Percentiles rank a stretch among this genome's conserved stretches.
These are phyloP conservation scores for Coregonus sp. DNA, from an alignment of 2,797 vertebrate genomes.

Conservation along the genomic window DNA sequence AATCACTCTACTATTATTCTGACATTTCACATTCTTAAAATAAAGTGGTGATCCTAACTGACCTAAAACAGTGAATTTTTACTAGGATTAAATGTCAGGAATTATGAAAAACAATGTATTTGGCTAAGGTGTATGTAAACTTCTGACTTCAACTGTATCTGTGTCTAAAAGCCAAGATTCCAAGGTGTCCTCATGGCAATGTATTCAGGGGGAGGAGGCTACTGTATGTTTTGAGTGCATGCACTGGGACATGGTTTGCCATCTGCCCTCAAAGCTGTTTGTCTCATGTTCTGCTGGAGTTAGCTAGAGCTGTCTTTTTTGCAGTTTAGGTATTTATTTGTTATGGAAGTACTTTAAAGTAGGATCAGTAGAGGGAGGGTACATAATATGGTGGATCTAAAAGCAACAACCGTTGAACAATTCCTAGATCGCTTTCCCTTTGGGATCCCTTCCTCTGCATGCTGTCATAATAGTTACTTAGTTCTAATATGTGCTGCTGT, in stretches of 20 bases:
- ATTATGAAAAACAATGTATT: too few relatives aligned
- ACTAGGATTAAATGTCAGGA: too few relatives aligned
- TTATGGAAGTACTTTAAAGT: constrained; percentile 32
- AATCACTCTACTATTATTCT: too few relatives aligned
- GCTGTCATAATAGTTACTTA: constrained; percentile 37
- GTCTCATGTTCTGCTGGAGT: constrained; percentile 13
- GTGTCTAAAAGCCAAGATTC: constrained; percentile 14
- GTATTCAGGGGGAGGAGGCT: not conserved
- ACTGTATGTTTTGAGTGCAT: constrained; percentile 5
- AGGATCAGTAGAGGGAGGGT: constrained; percentile 4
- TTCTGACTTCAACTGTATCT: not conserved
- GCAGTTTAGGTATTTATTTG: constrained; percentile 44
- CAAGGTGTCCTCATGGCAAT: too few relatives aligned
- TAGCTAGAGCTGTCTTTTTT: constrained; percentile 28
- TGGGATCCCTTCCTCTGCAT: constrained; percentile 39
- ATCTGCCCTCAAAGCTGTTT: too few relatives aligned
- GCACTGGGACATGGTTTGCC: not conserved
- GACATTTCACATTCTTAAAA: too few relatives aligned
- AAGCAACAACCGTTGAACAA: constrained; percentile 32
- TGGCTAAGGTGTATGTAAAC: too few relatives aligned
- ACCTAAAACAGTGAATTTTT: too few relatives aligned
- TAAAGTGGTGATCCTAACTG: too few relatives aligned
- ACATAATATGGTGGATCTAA: constrained; percentile 16
- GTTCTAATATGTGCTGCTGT: constrained; percentile 42
- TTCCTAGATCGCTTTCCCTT: not conserved